phyloP scores from a whole-genome alignment of 2,797 vertebrate genomes.

The Arctocebus calabarensis region DNA sequence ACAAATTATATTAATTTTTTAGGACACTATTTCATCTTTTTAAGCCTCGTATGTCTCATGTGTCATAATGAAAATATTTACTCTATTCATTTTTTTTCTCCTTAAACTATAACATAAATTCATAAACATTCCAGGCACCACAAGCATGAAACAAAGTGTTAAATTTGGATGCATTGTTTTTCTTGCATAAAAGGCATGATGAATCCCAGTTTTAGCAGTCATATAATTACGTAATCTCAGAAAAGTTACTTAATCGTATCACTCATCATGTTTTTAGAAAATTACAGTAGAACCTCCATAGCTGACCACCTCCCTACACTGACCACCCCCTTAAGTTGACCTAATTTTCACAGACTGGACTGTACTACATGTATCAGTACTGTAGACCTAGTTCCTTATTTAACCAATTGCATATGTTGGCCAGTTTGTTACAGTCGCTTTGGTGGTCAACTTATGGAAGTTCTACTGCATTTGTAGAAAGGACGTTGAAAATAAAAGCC shows the following conservation, averaged over 20 bases:
- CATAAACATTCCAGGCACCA: not conserved
- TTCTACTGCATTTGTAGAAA: not conserved
- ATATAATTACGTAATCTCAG: not conserved
- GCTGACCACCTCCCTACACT: no score
- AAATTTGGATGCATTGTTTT: not conserved
- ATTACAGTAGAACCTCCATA: not conserved
- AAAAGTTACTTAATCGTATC: not conserved
- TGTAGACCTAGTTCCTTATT: no score
- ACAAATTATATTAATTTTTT: conserved; percentile 8
- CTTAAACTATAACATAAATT: conserved; percentile 3
- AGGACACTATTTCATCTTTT: not conserved
- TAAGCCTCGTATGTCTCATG: not conserved
- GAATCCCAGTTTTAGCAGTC: not conserved
- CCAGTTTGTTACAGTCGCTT: no score
- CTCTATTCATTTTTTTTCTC: not conserved
- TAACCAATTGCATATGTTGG: no score
- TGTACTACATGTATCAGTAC: no score
- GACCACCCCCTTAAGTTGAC: no score
- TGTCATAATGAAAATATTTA: not conserved
- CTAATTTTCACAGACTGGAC: no score
- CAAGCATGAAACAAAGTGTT: not conserved
- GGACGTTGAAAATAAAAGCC: not conserved
- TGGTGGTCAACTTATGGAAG: no score
- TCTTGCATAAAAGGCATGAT: not conserved
- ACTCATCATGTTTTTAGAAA: not conserved